Percentiles rank a stretch among this genome's conserved stretches.
phyloP scores from a whole-genome alignment of 2,888 invertebrate genomes.

The Spodoptera littoralis region DNA sequence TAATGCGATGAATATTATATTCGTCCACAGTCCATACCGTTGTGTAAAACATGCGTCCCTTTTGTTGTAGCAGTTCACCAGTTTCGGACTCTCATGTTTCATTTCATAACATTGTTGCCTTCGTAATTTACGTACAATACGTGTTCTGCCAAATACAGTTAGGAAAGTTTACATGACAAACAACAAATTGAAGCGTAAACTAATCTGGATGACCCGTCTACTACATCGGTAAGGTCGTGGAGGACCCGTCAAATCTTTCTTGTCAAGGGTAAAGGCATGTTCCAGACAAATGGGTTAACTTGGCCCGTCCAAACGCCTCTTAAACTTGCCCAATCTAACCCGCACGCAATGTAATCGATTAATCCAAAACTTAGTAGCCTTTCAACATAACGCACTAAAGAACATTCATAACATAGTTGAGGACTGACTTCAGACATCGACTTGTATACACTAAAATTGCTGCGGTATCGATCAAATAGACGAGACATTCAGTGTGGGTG shows the following conservation, averaged over 20 bases:
- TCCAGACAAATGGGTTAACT: conserved; percentile 77
- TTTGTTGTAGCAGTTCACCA: conserved; percentile 27
- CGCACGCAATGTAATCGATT: conserved; percentile 78
- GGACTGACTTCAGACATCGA: conserved; percentile 56
- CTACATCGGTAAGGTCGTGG: conserved; percentile 53
- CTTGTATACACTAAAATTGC: conserved; percentile 60
- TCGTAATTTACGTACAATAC: conserved; percentile 28
- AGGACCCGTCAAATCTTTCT: conserved; percentile 63
- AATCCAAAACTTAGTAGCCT: conserved; percentile 76
- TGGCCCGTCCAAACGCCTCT: conserved; percentile 68
- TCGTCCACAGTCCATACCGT: not conserved
- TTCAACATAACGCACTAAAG: conserved; percentile 67
- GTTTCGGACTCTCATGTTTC: conserved; percentile 24
- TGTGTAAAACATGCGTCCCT: conserved; percentile 20
- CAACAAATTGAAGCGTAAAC: conserved; percentile 34
- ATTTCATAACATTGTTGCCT: conserved; percentile 28
- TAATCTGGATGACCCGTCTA: conserved; percentile 43
- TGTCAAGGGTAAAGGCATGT: conserved; percentile 66
- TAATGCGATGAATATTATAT: conserved; percentile 35
- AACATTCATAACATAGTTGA: conserved; percentile 68
- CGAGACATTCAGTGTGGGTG: conserved; percentile 52
- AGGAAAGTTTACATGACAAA: conserved; percentile 33
- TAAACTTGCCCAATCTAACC: conserved; percentile 78
- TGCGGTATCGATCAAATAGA: conserved; percentile 65
- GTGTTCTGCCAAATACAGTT: conserved; percentile 37